Evolutionary conservation across 2,797 vertebrate species (phyloP).

Genomic region (Danio albolineatus): DNA sequence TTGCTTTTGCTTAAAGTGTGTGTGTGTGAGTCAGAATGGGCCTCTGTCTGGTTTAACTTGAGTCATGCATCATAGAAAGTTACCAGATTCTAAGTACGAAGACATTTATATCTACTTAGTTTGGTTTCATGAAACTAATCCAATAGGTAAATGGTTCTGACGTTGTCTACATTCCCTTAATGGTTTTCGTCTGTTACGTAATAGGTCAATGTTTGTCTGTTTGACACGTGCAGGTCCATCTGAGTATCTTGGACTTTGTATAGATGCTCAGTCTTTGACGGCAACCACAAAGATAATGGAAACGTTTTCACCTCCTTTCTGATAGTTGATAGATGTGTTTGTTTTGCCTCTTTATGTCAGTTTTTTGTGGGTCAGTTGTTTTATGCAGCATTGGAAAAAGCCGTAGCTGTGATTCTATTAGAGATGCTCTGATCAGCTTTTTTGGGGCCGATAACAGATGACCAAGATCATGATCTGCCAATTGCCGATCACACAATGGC

Average conservation of each 20-base stretch:
- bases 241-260: neutral
- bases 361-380: too few relatives aligned
- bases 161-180: neutral
- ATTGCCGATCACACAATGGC: too few relatives aligned
- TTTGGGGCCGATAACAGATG: too few relatives aligned
- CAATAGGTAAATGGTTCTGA: neutral
- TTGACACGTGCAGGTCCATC: neutral
- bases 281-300: neutral
- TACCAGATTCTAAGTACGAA: neutral
- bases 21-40: neutral
- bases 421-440: too few relatives aligned
- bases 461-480: too few relatives aligned
- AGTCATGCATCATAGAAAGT: neutral
- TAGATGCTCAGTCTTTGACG: neutral
- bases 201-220: neutral
- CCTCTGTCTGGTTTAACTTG: neutral
- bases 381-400: too few relatives aligned
- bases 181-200: neutral
- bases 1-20: constrained; percentile 11
- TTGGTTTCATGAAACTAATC: neutral
- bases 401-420: too few relatives aligned
- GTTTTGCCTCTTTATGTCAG: neutral
- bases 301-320: neutral
- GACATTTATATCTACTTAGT: neutral
- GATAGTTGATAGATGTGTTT: neutral